Conservation (phyloP, 2,797 vertebrate species). For the Poeciliopsis infans region DNA sequence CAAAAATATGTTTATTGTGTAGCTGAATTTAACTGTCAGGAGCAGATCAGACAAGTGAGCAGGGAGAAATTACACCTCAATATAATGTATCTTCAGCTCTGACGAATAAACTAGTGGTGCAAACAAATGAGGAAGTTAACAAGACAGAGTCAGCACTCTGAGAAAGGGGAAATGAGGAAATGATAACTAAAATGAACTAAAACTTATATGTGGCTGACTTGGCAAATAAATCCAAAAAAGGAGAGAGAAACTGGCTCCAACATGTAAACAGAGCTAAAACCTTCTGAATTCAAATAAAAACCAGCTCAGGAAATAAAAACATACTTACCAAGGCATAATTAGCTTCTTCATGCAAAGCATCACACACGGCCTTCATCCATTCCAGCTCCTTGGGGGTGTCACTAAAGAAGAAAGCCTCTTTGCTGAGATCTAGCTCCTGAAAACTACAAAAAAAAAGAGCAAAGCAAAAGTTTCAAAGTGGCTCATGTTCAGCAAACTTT, state of each 20-base stretch:
- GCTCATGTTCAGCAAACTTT: conserved; percentile 16
- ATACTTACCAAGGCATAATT: conserved; percentile 94
- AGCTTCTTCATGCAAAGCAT: conserved; percentile 89
- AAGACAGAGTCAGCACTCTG: conserved; percentile 40
- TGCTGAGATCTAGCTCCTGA: conserved; percentile 98
- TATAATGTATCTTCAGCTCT: conserved; percentile 4
- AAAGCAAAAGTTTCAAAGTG: conserved; percentile 12
- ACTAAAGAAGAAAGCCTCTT: conserved; percentile 97
- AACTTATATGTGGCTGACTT: background rate
- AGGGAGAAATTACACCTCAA: conserved; percentile 21
- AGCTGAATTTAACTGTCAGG: conserved; percentile 20
- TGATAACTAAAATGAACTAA: conserved; percentile 12
- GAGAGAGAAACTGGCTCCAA: background rate
- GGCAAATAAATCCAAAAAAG: background rate
- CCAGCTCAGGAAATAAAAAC: conserved; percentile 6
- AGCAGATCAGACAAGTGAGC: conserved; percentile 27
- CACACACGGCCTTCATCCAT: conserved; percentile 93
- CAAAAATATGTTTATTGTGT: conserved; percentile 11
- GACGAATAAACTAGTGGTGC: conserved; percentile 10
- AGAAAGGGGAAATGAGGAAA: conserved; percentile 43
- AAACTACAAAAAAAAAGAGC: conserved; percentile 80
- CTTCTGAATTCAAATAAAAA: background rate
- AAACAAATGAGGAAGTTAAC: conserved; percentile 36
- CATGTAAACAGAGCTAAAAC: background rate
- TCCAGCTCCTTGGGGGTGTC: conserved; percentile 96